These are phyloP conservation scores for Siniperca chuatsi DNA, from an alignment of 2,113 vertebrate species.

Conservation along the genomic window DNA sequence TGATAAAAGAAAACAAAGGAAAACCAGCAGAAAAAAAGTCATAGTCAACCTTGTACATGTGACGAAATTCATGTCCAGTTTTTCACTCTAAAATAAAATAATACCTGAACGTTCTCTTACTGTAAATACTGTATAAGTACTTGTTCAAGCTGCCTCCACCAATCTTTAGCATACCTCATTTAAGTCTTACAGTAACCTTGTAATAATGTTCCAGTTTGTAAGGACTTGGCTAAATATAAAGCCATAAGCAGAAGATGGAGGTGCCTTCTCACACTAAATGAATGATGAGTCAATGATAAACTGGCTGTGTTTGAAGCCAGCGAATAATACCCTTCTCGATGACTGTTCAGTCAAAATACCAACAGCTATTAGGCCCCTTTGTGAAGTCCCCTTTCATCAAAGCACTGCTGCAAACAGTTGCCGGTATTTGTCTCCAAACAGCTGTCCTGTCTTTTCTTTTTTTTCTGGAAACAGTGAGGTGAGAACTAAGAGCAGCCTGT, in stretches of 20 bases:
- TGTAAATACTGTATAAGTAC: neutral
- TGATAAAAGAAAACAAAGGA: neutral
- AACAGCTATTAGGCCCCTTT: conserved; percentile 17
- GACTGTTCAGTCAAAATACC: conserved; percentile 32
- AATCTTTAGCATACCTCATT: neutral
- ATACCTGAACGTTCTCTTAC: neutral
- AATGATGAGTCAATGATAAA: conserved; percentile 6
- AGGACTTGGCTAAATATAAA: neutral
- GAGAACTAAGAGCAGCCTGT: conserved; percentile 45
- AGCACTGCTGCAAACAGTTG: conserved; percentile 35
- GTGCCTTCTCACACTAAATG: neutral
- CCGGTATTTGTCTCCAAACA: conserved; percentile 43
- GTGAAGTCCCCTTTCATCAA: conserved; percentile 27
- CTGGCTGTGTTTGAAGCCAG: neutral
- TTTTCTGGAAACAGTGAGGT: conserved; percentile 43
- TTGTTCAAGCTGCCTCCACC: neutral
- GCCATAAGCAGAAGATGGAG: neutral
- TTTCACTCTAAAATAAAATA: neutral
- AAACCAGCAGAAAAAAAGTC: neutral
- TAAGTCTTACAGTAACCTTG: neutral
- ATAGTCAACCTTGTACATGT: neutral
- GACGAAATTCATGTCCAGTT: neutral
- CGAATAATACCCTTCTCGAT: neutral
- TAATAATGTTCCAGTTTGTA: neutral
- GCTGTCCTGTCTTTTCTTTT: conserved; percentile 9